Conservation (phyloP, 2,888 invertebrate genomes). For the Lithophane semibrunnea region DNA sequence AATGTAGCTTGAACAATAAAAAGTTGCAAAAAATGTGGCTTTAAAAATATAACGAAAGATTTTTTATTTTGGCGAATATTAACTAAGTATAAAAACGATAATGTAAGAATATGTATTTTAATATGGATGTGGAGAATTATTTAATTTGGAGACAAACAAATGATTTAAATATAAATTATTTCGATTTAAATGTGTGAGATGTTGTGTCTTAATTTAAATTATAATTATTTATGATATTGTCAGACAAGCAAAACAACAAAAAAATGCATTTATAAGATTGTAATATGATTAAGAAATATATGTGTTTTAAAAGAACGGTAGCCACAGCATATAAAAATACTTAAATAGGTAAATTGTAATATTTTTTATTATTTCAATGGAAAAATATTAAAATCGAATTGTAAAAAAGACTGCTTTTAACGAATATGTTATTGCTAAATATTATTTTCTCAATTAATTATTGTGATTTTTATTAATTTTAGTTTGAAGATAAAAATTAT, state of each 20-base stretch:
- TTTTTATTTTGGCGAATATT: conserved; percentile 15
- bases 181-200: background rate
- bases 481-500: background rate
- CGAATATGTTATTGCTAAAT: conserved; percentile 54
- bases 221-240: background rate
- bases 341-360: too few relatives aligned
- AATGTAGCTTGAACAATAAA: background rate
- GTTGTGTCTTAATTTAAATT: conserved; percentile 12
- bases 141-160: background rate
- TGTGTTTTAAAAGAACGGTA: background rate
- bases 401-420: conserved; percentile 73
- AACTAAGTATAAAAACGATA: background rate
- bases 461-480: conserved; percentile 43
- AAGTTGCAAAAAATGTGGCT: background rate
- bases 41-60: background rate
- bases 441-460: conserved; percentile 25
- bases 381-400: conserved; percentile 30
- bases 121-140: background rate
- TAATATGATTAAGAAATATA: background rate
- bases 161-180: background rate
- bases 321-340: background rate
- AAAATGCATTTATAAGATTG: conserved; percentile 41
- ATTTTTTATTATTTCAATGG: background rate
- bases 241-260: background rate
- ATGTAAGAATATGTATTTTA: background rate